These are phyloP conservation scores for Vesta saturnalis DNA, from an alignment of 2,888 invertebrate species.

Conservation along the genomic window DNA sequence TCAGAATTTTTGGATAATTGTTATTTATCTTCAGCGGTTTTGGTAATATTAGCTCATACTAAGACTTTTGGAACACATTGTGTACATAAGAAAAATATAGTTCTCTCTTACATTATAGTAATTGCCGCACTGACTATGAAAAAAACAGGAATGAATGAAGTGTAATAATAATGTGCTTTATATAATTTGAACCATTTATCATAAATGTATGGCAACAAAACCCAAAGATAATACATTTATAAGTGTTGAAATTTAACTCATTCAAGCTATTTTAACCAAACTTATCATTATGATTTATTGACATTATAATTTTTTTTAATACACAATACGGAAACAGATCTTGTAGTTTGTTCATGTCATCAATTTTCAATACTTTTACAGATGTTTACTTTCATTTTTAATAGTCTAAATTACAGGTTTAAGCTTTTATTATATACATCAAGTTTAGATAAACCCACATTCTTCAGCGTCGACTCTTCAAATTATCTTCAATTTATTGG, in stretches of 20 bases:
- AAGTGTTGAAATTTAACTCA: constrained; percentile 5
- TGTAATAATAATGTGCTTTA: not conserved
- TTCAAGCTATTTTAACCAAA: not conserved
- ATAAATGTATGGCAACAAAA: not conserved
- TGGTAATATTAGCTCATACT: too few relatives aligned
- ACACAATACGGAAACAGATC: not conserved
- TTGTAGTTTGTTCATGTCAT: constrained; percentile 8
- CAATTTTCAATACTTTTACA: constrained; percentile 13
- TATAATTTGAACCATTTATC: constrained; percentile 4
- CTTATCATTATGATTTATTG: constrained; percentile 5
- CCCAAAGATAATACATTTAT: not conserved
- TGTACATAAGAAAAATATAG: too few relatives aligned
- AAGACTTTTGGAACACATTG: too few relatives aligned
- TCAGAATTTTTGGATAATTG: too few relatives aligned
- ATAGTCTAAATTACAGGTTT: constrained; percentile 25
- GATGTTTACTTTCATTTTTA: constrained; percentile 18
- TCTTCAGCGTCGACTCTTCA: constrained; percentile 22
- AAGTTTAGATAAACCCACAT: constrained; percentile 20
- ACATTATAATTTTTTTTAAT: constrained; percentile 2
- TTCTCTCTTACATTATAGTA: too few relatives aligned
- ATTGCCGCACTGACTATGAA: too few relatives aligned
- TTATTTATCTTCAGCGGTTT: too few relatives aligned
- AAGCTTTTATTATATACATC: constrained; percentile 20
- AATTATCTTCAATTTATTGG: constrained; percentile 27
- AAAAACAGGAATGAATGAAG: not conserved